These are phyloP conservation scores for Paradisaea rubra DNA, from an alignment of 2,113 vertebrate species.

Conservation along the genomic window DNA sequence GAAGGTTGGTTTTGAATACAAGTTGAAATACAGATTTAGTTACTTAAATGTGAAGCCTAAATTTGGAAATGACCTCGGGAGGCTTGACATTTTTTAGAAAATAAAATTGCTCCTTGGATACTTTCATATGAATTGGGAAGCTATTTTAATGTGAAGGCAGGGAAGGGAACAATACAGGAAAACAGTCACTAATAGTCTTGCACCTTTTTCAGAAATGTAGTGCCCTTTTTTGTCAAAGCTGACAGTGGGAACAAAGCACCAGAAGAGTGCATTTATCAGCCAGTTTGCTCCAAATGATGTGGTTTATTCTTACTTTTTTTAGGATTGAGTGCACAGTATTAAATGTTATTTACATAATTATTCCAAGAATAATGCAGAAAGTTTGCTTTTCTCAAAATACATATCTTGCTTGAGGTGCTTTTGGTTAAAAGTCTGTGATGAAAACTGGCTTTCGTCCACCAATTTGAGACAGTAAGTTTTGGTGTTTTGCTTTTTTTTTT, in stretches of 20 bases:
- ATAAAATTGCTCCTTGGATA: neutral
- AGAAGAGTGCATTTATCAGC: neutral
- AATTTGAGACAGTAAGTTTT: neutral
- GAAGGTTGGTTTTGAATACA: neutral
- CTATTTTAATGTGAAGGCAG: neutral
- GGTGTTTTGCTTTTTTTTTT: neutral
- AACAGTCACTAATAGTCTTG: neutral
- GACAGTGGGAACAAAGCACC: neutral
- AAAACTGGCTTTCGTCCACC: neutral
- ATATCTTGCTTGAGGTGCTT: neutral
- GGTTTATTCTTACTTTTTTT: neutral
- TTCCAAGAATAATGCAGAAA: neutral
- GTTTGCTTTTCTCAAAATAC: neutral
- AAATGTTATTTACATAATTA: neutral
- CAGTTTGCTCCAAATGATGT: neutral
- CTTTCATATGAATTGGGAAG: neutral
- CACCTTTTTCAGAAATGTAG: neutral
- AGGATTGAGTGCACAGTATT: neutral
- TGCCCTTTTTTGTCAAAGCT: neutral
- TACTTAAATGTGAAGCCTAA: neutral
- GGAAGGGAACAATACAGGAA: neutral
- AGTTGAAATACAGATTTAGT: neutral
- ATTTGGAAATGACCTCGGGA: neutral
- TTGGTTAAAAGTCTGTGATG: neutral
- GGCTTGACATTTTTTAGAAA: neutral